A percentile compares a stretch with the other conserved stretches of the same genome.
Evolutionary conservation across 2,888 invertebrate species (phyloP).

Genomic region (Drosophila formosana): DNA sequence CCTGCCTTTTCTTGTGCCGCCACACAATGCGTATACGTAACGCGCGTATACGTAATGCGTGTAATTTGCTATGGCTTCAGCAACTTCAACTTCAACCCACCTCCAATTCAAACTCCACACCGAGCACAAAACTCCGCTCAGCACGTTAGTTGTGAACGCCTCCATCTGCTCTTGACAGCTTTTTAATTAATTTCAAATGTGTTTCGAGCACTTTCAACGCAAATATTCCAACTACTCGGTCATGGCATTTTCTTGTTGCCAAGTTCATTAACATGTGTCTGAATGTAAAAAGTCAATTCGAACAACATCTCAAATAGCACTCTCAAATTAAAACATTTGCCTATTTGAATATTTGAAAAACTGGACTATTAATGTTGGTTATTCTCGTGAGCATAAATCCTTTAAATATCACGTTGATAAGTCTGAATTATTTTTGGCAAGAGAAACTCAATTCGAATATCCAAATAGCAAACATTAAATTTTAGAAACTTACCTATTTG

Average conservation of each 20-base stretch:
- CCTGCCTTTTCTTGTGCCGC: slow-evolving; percentile 45
- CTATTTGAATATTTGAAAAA: background rate
- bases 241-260: slow-evolving; percentile 41
- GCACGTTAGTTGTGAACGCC: slow-evolving; percentile 16
- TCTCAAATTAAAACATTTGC: background rate
- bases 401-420: slow-evolving; percentile 22
- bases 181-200: slow-evolving; percentile 72
- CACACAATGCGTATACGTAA: slow-evolving; percentile 22
- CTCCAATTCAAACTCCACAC: background rate
- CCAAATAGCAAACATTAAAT: too few relatives aligned
- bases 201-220: slow-evolving; percentile 23
- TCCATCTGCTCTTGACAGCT: slow-evolving; percentile 64
- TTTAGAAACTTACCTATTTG: too few relatives aligned
- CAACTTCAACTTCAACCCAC: slow-evolving; percentile 7
- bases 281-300: background rate
- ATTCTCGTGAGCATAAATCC: background rate
- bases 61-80: slow-evolving; percentile 57
- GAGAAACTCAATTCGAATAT: too few relatives aligned
- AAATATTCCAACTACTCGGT: slow-evolving; percentile 43
- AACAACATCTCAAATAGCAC: background rate
- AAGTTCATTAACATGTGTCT: slow-evolving; percentile 54
- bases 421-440: slow-evolving; percentile 12
- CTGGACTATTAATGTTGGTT: background rate
- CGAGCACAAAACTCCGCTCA: background rate
- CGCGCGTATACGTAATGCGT: slow-evolving; percentile 38